phyloP scores from a whole-genome alignment of 2,888 invertebrate genomes.

The Conchocele bisecta region DNA sequence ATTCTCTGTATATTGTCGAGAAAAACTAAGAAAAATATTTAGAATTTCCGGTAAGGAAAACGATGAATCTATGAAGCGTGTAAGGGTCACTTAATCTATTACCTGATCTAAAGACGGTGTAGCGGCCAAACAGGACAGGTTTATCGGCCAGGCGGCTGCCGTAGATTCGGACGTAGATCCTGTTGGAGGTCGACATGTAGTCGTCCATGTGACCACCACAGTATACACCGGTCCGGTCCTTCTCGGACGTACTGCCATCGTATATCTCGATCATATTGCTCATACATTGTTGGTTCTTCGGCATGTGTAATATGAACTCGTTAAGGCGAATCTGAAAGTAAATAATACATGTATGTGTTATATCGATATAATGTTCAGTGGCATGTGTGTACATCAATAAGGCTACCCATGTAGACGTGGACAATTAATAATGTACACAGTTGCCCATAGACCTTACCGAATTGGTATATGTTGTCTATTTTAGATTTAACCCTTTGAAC shows the following conservation, averaged over 20 bases:
- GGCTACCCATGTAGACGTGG: too few relatives aligned
- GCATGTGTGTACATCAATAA: too few relatives aligned
- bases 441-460: too few relatives aligned
- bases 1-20: too few relatives aligned
- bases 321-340: slow-evolving; percentile 56
- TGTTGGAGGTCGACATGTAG: slow-evolving; percentile 68
- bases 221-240: slow-evolving; percentile 58
- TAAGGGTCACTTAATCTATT: not conserved
- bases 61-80: too few relatives aligned
- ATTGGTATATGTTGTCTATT: too few relatives aligned
- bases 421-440: too few relatives aligned
- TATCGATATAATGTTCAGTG: too few relatives aligned
- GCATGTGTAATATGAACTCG: slow-evolving; percentile 46
- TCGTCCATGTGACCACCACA: slow-evolving; percentile 63
- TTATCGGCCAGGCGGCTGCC: slow-evolving; percentile 62
- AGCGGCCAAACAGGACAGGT: slow-evolving; percentile 67
- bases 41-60: too few relatives aligned
- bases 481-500: too few relatives aligned
- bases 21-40: too few relatives aligned
- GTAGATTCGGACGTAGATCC: slow-evolving; percentile 72
- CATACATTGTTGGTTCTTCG: slow-evolving; percentile 64
- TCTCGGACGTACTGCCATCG: slow-evolving; percentile 70
- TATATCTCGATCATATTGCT: slow-evolving; percentile 76
- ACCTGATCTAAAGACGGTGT: slow-evolving; percentile 64
- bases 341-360: not conserved